Percentiles rank a stretch among this genome's conserved stretches.
Conservation (phyloP, 2,113 vertebrate genomes). For the Hippocampus comes region DNA sequence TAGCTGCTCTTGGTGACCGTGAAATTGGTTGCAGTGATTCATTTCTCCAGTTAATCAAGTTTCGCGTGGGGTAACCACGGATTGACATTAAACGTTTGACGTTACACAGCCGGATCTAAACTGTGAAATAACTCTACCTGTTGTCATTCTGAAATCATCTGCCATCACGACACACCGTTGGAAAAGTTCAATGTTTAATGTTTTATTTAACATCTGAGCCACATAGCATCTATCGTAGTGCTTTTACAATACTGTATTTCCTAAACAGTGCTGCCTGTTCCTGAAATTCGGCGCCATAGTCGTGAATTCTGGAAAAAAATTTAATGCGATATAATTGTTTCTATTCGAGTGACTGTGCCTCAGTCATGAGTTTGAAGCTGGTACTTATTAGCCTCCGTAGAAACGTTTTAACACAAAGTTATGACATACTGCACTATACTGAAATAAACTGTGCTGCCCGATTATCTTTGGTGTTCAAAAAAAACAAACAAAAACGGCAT, state of each 20-base stretch:
- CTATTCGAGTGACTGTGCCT: background rate
- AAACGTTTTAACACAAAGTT: background rate
- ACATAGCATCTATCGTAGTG: background rate
- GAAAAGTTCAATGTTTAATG: conserved; percentile 7
- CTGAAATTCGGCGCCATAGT: background rate
- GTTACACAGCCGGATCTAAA: background rate
- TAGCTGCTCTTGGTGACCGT: conserved; percentile 22
- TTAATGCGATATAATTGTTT: background rate
- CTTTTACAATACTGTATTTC: no score
- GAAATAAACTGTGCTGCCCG: background rate
- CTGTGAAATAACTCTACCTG: background rate
- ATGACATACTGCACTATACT: background rate
- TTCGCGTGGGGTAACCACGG: background rate
- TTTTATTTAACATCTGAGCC: background rate
- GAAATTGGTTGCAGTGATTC: background rate
- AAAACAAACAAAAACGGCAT: background rate
- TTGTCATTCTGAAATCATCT: no score
- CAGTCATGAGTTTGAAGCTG: background rate
- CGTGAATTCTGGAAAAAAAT: no score
- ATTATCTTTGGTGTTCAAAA: background rate
- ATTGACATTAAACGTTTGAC: accelerated
- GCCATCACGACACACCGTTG: background rate
- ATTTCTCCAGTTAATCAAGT: background rate
- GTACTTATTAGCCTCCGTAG: background rate
- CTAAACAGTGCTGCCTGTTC: background rate